Conservation (phyloP, 1,140 invertebrate species). For the Trachymyrmex cornetzi region DNA sequence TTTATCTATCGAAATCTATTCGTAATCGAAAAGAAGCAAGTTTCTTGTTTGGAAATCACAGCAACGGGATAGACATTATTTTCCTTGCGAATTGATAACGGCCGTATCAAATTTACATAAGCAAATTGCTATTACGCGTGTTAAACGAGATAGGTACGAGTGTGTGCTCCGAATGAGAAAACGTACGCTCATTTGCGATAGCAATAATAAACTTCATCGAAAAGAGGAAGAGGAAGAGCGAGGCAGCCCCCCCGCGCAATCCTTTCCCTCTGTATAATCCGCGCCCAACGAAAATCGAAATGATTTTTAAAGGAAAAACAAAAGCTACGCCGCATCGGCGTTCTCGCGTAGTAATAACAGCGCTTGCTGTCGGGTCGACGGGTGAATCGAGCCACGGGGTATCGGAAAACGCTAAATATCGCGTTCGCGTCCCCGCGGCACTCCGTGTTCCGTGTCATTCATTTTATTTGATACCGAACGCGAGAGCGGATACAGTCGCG, state of each 20-base stretch:
- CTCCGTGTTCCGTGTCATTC: constrained; percentile 80
- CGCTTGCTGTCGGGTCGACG: constrained; percentile 25
- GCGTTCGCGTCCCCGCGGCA: constrained; percentile 71
- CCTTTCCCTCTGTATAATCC: not conserved
- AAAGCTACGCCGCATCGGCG: constrained; percentile 33
- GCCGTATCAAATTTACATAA: constrained; percentile 37
- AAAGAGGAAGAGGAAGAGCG: constrained; percentile 3
- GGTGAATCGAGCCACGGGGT: constrained; percentile 69
- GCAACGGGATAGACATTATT: not conserved
- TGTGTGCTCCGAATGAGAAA: constrained; percentile 15
- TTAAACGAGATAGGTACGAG: constrained; percentile 41
- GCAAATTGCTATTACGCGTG: constrained; percentile 41
- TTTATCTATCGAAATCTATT: not conserved
- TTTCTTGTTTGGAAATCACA: not conserved
- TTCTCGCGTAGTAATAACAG: constrained; percentile 67
- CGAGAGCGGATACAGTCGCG: constrained; percentile 8
- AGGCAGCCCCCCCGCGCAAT: not conserved
- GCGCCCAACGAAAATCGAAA: constrained; percentile 49
- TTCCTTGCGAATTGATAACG: constrained; percentile 24
- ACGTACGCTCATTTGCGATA: constrained; percentile 14
- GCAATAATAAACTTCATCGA: constrained; percentile 63
- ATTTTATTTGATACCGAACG: constrained; percentile 78
- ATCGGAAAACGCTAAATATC: constrained; percentile 85
- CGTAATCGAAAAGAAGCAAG: not conserved
- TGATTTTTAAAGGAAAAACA: constrained; percentile 70